A percentile compares a stretch with the other conserved stretches of the same genome.
Evolutionary conservation across 2,888 invertebrate species (phyloP).

Genomic region (Dione vanillae): DNA sequence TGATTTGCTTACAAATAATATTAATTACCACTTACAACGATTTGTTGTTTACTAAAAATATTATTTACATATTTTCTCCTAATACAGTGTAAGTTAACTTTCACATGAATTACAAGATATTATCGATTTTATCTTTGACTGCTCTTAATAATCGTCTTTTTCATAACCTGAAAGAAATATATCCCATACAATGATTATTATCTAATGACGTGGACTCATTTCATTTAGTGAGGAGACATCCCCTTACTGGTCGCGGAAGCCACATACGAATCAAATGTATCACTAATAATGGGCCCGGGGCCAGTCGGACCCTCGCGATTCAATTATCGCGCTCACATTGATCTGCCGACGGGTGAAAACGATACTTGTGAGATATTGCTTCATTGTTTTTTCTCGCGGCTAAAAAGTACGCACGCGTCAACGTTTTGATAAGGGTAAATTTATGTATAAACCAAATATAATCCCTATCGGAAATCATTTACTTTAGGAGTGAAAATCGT

Average conservation of each 20-base stretch:
- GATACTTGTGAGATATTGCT: conserved; percentile 85
- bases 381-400: conserved; percentile 84
- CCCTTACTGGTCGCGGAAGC: conserved; percentile 53
- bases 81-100: background rate
- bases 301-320: conserved; percentile 72
- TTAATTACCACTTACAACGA: background rate
- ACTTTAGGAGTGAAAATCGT: conserved; percentile 12
- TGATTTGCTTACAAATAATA: background rate
- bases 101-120: background rate
- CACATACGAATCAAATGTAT: conserved; percentile 78
- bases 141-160: too few relatives aligned
- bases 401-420: conserved; percentile 76
- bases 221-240: conserved; percentile 37
- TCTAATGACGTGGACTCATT: conserved; percentile 41
- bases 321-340: conserved; percentile 79
- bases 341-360: conserved; percentile 78
- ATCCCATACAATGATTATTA: conserved; percentile 24
- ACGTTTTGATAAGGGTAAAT: conserved; percentile 58
- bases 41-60: too few relatives aligned
- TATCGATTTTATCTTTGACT: background rate
- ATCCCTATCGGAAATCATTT: conserved; percentile 24
- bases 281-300: conserved; percentile 68
- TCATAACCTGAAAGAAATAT: background rate
- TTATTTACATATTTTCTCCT: background rate
- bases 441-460: conserved; percentile 44